phyloP scores from a whole-genome alignment of 2,888 invertebrate species.

The Taenaris catops region DNA sequence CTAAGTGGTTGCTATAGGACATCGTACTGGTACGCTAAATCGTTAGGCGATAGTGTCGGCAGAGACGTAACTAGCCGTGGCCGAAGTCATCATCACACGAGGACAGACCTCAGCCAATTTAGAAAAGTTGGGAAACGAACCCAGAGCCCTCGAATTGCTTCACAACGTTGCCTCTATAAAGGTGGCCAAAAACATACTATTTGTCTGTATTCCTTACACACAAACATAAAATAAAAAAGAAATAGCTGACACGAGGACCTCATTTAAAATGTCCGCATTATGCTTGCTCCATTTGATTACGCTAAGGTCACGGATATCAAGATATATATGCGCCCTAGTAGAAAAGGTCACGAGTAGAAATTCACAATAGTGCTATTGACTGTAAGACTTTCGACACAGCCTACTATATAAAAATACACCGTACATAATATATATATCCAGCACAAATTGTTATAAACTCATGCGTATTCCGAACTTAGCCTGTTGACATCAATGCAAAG shows the following conservation, averaged over 20 bases:
- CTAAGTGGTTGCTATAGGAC: too few relatives aligned
- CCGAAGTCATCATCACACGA: too few relatives aligned
- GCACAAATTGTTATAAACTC: constrained; percentile 53
- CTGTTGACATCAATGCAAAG: constrained; percentile 41
- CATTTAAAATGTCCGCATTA: constrained; percentile 6
- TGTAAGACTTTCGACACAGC: constrained; percentile 16
- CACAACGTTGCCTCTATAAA: too few relatives aligned
- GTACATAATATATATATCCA: constrained; percentile 43
- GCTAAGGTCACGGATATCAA: constrained; percentile 3
- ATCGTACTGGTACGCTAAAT: too few relatives aligned
- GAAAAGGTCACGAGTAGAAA: constrained; percentile 14
- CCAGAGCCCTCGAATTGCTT: too few relatives aligned
- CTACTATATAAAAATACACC: constrained; percentile 9
- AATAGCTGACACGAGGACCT: neutral
- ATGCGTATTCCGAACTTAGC: constrained; percentile 44
- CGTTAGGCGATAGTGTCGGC: too few relatives aligned
- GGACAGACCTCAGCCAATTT: too few relatives aligned
- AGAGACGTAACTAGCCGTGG: too few relatives aligned
- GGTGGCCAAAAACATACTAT: too few relatives aligned
- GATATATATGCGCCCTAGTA: neutral
- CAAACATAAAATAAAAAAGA: too few relatives aligned
- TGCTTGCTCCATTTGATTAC: constrained; percentile 7
- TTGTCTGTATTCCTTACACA: too few relatives aligned
- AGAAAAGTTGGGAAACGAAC: too few relatives aligned
- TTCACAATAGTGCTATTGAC: constrained; percentile 17